A percentile compares a stretch with the other conserved stretches of the same genome.
Conservation (phyloP, 2,888 invertebrate genomes). For the Exocentrus adspersus region DNA sequence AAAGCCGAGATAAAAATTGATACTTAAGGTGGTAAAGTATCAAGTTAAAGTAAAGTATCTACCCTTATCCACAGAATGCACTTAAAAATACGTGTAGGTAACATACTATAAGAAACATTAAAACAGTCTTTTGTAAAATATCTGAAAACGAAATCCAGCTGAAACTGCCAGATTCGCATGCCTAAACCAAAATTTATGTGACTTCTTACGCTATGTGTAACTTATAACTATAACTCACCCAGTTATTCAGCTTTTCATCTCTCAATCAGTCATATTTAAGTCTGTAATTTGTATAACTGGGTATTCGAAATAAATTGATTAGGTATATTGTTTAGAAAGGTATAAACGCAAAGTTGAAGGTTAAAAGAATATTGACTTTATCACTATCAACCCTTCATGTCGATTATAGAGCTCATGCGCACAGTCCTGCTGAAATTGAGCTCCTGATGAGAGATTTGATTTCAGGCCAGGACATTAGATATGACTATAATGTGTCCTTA, state of each 20-base stretch:
- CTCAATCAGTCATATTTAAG: too few species aligned
- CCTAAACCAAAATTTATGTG: neutral
- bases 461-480: too few species aligned
- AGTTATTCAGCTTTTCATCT: neutral
- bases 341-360: conserved; percentile 37
- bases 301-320: conserved; percentile 29
- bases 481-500: too few species aligned
- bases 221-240: neutral
- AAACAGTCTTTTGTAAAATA: too few species aligned
- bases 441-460: neutral
- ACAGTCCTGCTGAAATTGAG: neutral
- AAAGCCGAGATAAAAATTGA: too few species aligned
- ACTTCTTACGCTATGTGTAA: neutral
- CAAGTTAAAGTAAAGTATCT: too few species aligned
- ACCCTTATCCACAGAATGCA: too few species aligned
- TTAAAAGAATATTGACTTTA: conserved; percentile 34
- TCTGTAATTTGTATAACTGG: conserved; percentile 15
- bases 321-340: too few species aligned
- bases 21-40: too few species aligned
- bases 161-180: neutral
- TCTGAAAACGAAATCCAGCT: too few species aligned
- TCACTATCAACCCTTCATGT: conserved; percentile 21
- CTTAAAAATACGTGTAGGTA: too few species aligned
- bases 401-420: conserved; percentile 5
- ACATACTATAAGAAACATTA: too few species aligned